These are phyloP conservation scores for Ammospiza nelsoni DNA, from an alignment of 2,113 vertebrate genomes.

Conservation along the genomic window DNA sequence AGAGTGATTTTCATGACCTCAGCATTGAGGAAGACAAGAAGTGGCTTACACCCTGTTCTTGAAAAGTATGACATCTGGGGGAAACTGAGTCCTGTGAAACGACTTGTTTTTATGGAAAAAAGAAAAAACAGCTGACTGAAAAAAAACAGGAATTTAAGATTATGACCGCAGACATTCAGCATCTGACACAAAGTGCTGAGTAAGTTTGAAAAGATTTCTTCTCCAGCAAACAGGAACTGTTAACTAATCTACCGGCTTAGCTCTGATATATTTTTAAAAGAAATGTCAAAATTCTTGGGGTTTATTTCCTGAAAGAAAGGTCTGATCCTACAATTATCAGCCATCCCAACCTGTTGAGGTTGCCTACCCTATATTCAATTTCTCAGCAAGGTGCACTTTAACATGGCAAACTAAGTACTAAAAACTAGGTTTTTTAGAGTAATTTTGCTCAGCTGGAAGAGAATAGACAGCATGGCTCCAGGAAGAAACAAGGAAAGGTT, in stretches of 20 bases:
- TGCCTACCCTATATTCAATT: background rate
- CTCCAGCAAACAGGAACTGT: conserved; percentile 3
- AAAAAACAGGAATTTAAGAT: conserved; percentile 65
- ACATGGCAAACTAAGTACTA: background rate
- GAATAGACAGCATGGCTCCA: background rate
- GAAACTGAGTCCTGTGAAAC: background rate
- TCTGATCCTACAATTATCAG: background rate
- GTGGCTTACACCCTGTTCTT: background rate
- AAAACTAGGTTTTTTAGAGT: background rate
- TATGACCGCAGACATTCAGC: conserved; percentile 37
- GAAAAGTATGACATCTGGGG: background rate
- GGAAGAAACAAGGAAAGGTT: background rate
- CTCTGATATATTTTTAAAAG: background rate
- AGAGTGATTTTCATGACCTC: background rate
- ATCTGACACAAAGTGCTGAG: conserved; percentile 56
- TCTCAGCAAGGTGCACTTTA: background rate
- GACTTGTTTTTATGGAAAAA: background rate
- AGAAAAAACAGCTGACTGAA: conserved; percentile 13
- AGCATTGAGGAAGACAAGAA: background rate
- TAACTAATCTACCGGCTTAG: background rate
- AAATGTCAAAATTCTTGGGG: background rate
- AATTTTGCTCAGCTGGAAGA: background rate
- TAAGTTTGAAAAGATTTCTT: conserved; percentile 6
- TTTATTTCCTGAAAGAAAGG: background rate
- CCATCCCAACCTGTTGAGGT: background rate